Conservation (phyloP, 2,113 vertebrate species). For the Carassius gibelio region DNA sequence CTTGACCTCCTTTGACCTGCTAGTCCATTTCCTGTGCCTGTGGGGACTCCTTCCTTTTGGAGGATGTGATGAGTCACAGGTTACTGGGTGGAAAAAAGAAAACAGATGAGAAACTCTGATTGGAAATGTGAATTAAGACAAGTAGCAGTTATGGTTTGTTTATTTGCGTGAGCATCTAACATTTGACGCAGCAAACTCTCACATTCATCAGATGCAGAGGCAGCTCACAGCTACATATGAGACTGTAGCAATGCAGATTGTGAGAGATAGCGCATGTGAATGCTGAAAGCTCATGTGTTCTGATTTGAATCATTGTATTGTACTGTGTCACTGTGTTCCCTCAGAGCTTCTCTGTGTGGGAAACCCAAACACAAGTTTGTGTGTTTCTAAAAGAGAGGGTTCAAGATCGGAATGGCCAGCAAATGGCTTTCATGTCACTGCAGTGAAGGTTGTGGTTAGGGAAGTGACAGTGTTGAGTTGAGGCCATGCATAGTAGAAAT, state of each 20-base stretch:
- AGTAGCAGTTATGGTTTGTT: background rate
- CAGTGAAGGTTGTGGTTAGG: background rate
- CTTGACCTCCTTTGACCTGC: constrained; percentile 52
- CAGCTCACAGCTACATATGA: background rate
- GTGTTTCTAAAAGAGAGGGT: background rate
- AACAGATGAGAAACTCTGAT: background rate
- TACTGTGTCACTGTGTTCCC: background rate
- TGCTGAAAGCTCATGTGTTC: constrained; percentile 30
- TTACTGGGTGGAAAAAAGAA: constrained; percentile 7
- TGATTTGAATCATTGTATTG: background rate
- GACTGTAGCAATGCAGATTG: constrained; percentile 2
- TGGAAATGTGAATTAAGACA: background rate
- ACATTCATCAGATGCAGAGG: background rate
- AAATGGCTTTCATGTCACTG: background rate
- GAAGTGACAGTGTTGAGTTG: background rate
- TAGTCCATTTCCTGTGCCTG: constrained; percentile 54
- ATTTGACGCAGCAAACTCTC: background rate
- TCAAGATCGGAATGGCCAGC: background rate
- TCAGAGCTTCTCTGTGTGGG: constrained; percentile 16
- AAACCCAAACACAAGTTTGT: constrained; percentile 18
- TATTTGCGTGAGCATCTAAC: background rate
- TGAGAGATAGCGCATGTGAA: constrained; percentile 26
- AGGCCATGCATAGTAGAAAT: background rate
- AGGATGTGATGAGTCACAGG: constrained; percentile 55
- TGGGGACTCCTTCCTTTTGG: constrained; percentile 44